Percentiles rank a stretch among this genome's conserved stretches.
phyloP scores from a whole-genome alignment of 2,888 invertebrate genomes.

The Hoplodrina ambigua region DNA sequence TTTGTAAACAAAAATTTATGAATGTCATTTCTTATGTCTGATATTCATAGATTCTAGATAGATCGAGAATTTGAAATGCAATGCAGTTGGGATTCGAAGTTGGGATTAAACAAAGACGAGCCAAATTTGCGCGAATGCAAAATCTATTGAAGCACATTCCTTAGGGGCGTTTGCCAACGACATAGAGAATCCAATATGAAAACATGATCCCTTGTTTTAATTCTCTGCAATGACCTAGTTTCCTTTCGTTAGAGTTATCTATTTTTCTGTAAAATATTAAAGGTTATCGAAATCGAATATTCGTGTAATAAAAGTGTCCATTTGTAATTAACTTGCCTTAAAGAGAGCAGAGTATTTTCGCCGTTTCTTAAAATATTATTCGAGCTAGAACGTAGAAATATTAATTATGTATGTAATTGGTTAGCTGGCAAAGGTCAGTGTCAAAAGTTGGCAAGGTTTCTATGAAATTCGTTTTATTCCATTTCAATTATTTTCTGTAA shows the following conservation, averaged over 20 bases:
- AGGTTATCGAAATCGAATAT: constrained; percentile 13
- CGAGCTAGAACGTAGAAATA: not conserved
- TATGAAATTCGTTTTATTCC: not conserved
- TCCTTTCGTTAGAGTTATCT: not conserved
- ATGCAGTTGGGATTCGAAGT: not conserved
- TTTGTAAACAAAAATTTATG: too few species aligned
- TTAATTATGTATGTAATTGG: constrained; percentile 18
- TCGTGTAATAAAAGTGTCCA: not conserved
- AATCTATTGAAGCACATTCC: constrained; percentile 2
- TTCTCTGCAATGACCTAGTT: constrained; percentile 7
- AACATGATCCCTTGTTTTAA: constrained; percentile 8
- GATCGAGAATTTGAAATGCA: not conserved
- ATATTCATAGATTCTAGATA: not conserved
- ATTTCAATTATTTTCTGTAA: not conserved
- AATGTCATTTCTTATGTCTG: not conserved
- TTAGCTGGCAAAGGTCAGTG: constrained; percentile 1
- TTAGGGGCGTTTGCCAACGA: not conserved
- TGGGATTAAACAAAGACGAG: not conserved
- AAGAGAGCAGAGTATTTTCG: not conserved
- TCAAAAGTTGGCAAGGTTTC: constrained; percentile 2
- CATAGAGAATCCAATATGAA: not conserved
- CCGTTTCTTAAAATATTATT: constrained; percentile 6
- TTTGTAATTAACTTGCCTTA: constrained; percentile 15
- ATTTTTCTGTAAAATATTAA: constrained; percentile 13
- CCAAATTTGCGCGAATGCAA: not conserved